Evolutionary conservation across 2,888 invertebrate genomes (phyloP).

Genomic region (Drosophila algonquin): DNA sequence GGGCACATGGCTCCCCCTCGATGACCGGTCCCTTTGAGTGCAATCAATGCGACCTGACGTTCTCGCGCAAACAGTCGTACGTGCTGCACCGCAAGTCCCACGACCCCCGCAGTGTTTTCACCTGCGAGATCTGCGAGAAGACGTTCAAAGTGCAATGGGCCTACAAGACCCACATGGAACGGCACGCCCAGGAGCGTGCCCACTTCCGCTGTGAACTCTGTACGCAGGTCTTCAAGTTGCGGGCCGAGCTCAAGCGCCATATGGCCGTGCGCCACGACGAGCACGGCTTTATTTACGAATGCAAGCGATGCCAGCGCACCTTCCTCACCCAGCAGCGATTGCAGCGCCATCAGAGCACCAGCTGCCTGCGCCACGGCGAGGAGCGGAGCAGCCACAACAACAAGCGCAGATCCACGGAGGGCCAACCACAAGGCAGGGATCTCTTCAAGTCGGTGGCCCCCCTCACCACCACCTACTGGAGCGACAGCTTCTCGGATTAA

Average conservation of each 20-base stretch:
- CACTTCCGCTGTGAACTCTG: constrained; percentile 69
- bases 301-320: constrained; percentile 82
- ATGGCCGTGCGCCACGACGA: constrained; percentile 80
- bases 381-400: constrained; percentile 27
- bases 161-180: constrained; percentile 83
- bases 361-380: constrained; percentile 55
- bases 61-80: constrained; percentile 85
- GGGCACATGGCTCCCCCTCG: constrained; percentile 31
- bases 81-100: constrained; percentile 85
- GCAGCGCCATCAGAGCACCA: constrained; percentile 76
- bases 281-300: constrained; percentile 75
- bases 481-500: constrained; percentile 84
- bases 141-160: constrained; percentile 84
- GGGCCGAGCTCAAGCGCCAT: constrained; percentile 81
- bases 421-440: constrained; percentile 81
- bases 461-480: constrained; percentile 84
- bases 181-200: constrained; percentile 80
- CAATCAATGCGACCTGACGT: constrained; percentile 84
- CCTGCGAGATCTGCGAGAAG: constrained; percentile 83
- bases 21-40: constrained; percentile 59
- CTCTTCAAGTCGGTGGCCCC: constrained; percentile 84
- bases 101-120: constrained; percentile 80
- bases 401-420: constrained; percentile 45
- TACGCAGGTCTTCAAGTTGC: constrained; percentile 73
- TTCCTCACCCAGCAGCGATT: constrained; percentile 80